These are phyloP conservation scores for Atherix ibis DNA, from an alignment of 2,888 invertebrate species.

Conservation along the genomic window DNA sequence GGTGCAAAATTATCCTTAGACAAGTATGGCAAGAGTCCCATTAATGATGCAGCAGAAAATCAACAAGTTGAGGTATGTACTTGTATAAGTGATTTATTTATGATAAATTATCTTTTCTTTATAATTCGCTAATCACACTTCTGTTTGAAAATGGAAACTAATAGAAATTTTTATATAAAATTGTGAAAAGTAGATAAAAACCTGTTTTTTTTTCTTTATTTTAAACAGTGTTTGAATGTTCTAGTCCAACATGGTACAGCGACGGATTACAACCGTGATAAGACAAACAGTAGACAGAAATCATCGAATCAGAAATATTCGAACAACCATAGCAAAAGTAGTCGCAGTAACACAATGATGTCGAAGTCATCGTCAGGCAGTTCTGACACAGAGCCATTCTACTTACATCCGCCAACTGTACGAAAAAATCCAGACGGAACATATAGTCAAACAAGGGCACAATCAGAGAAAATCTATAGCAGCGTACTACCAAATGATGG, in stretches of 20 bases:
- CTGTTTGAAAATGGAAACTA: too few relatives aligned
- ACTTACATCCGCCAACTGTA: constrained; percentile 51
- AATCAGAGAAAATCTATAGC: constrained; percentile 27
- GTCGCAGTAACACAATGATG: constrained; percentile 30
- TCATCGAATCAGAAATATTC: constrained; percentile 16
- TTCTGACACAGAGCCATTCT: constrained; percentile 49
- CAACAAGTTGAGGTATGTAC: constrained; percentile 64
- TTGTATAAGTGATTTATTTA: not conserved
- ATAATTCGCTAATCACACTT: too few relatives aligned
- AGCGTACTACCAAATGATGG: constrained; percentile 42
- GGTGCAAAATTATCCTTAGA: constrained; percentile 69
- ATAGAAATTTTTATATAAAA: too few relatives aligned
- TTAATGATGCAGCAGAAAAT: constrained; percentile 82
- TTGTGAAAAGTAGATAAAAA: too few relatives aligned
- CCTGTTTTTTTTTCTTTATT: not conserved
- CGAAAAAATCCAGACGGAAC: constrained; percentile 27
- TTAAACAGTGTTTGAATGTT: constrained; percentile 56
- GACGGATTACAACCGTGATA: constrained; percentile 38
- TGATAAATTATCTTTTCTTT: too few relatives aligned
- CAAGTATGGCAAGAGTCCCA: constrained; percentile 76
- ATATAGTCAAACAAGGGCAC: constrained; percentile 21
- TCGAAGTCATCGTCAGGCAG: constrained; percentile 31
- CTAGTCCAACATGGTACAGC: constrained; percentile 66
- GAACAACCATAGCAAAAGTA: constrained; percentile 19
- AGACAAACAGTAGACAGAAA: constrained; percentile 20